Conservation (phyloP, 1,140 invertebrate genomes). For the Drosophila sturtevanti region DNA sequence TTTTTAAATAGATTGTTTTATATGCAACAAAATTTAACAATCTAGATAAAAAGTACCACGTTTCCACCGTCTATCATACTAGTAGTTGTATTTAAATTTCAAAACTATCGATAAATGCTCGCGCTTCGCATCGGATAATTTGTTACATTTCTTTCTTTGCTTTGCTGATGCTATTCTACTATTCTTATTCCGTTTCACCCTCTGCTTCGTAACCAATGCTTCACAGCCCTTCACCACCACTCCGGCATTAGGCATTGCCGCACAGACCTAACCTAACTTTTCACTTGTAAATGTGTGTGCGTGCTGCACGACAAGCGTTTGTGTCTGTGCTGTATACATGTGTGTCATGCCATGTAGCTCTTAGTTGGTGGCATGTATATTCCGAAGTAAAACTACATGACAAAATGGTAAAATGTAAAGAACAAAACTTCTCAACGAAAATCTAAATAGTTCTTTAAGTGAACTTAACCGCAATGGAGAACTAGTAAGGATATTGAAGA, state of each 20-base stretch:
- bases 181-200: background rate
- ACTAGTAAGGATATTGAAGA: background rate
- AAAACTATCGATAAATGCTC: background rate
- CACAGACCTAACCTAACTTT: background rate
- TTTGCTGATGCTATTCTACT: background rate
- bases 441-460: background rate
- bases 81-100: background rate
- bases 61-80: too few relatives aligned
- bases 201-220: background rate
- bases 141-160: background rate
- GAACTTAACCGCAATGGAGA: background rate
- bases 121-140: background rate
- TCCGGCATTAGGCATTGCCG: background rate
- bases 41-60: too few relatives aligned
- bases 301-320: background rate
- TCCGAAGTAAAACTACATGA: conserved; percentile 2
- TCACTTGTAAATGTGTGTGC: background rate
- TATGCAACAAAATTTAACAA: too few relatives aligned
- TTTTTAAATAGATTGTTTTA: too few relatives aligned
- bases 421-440: background rate
- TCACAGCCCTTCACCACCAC: background rate
- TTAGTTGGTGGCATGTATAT: conserved; percentile 1
- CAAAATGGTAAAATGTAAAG: background rate
- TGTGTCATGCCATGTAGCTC: conserved; percentile 1
- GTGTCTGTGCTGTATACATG: background rate